Base-by-base conservation (phyloP, 2,797 vertebrate genomes). In the Saxicola maurus region DNA sequence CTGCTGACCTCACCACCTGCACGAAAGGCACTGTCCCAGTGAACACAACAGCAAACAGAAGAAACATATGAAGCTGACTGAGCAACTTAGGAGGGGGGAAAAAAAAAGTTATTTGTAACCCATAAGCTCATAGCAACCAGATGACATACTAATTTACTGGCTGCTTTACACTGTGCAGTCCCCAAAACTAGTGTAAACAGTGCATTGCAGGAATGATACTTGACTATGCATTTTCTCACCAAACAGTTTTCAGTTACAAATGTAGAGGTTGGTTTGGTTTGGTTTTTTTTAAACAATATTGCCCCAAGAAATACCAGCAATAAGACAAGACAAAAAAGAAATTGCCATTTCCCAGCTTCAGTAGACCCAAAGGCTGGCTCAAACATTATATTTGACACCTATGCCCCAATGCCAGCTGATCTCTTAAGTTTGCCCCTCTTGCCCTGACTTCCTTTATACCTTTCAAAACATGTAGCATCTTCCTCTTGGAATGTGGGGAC, bases 151-250 rank as follows among this genome's bases (percentile, higher is more conserved):
- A 86, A 80, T 93, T 94, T 94, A 93, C 87, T 89, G 90, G 53
- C 89, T 94, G 90, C 45, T 89, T 89, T 91, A 82, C 86, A 91
- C 59, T 76, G 87, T 86, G 91, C 91, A 86, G 84, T 88, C 88
- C 88, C 67, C 43, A 74, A 94, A 95, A 75, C 37, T 35, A 66
- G 51, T 67, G 48, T 84, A 92, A 95, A 94, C 59, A 78, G 17
- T 57, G 59, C 65, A 90, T 78, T 7, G 16, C 65, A 91, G 71
- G 73, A 89, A 79, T 37, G 76, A 86, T 67, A 61, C 37, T 56
- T 55, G 55, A 38, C 71, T 83, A 45, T 92, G 82, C 76, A 23
- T 94, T 95, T 95, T 91, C 73, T 85, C 90, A 91, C 55, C 60
- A 72, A 91, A 75, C 38, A 74, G 64, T 51, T 93, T 74, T 43